These are phyloP conservation scores for Stylophora pistillata DNA, from an alignment of 64 coral and sea anemone species.

Conservation along the genomic window DNA sequence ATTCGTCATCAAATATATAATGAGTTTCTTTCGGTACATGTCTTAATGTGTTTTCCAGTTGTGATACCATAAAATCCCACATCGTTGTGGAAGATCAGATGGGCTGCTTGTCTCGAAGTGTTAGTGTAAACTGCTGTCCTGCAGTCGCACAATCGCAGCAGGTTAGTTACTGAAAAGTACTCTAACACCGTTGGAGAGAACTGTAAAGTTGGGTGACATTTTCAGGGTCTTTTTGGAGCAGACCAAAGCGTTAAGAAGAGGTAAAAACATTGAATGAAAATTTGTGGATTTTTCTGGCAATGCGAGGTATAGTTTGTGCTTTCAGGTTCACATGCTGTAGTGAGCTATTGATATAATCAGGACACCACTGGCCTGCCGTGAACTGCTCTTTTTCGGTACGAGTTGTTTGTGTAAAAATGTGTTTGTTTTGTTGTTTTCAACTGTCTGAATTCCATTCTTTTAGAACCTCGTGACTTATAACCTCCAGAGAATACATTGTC, in stretches of 20 bases:
- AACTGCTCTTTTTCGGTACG: background rate
- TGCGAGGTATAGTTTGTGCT: no score
- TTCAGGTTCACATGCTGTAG: no score
- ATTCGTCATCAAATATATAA: constrained; percentile 45
- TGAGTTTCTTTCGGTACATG: constrained; percentile 53
- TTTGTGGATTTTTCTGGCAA: no score
- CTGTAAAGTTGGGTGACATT: background rate
- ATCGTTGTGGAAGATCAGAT: constrained; percentile 38
- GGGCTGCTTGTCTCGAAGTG: constrained; percentile 24
- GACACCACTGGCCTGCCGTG: background rate
- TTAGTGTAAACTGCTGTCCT: constrained; percentile 48
- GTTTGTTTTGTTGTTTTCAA: background rate
- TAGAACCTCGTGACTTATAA: constrained; percentile 3
- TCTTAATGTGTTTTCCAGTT: constrained; percentile 48
- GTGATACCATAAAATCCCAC: constrained; percentile 17
- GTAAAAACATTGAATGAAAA: background rate
- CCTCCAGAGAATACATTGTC: background rate
- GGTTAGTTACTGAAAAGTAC: background rate
- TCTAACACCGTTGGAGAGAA: background rate
- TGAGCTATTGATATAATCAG: no score
- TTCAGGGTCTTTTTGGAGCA: background rate
- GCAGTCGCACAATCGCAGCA: background rate
- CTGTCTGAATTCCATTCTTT: constrained; percentile 10
- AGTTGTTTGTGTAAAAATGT: background rate
- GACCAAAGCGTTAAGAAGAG: background rate